Percentiles rank a stretch among this genome's conserved stretches.
phyloP scores from a whole-genome alignment of 2,113 vertebrate genomes.

The Prionailurus viverrinus region DNA sequence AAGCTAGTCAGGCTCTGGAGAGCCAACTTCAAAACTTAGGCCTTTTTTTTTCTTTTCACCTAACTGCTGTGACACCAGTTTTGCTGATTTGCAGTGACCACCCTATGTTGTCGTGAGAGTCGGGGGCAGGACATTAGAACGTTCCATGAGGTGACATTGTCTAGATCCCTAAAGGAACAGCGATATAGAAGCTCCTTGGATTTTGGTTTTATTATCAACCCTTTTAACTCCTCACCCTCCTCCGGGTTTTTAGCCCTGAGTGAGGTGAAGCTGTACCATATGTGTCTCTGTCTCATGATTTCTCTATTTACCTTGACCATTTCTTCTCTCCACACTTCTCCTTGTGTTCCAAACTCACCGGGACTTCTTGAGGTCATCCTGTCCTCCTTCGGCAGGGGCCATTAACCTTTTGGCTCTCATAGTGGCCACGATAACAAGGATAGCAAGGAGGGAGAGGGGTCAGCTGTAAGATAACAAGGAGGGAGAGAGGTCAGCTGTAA shows the following conservation, averaged over 20 bases:
- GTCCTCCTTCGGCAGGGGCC: background rate
- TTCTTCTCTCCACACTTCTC: background rate
- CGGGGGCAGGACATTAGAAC: background rate
- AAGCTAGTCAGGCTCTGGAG: background rate
- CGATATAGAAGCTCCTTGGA: background rate
- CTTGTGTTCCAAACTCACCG: background rate
- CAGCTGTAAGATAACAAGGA: background rate
- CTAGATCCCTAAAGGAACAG: background rate
- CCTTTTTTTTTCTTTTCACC: background rate
- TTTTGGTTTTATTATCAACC: background rate
- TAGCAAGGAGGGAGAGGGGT: background rate
- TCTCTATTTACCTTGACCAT: background rate
- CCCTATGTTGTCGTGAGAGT: background rate
- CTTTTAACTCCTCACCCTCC: background rate
- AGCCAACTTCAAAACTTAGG: background rate
- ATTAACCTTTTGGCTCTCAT: background rate
- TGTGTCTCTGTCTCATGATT: background rate
- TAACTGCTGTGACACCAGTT: background rate
- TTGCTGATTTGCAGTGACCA: background rate
- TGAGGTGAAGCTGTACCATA: background rate
- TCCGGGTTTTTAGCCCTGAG: background rate
- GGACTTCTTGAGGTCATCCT: background rate
- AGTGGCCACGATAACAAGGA: background rate
- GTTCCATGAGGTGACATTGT: background rate
- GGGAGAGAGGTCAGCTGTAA: background rate